phyloP scores from a whole-genome alignment of 2,797 vertebrate genomes.

The Esox masquinongy region DNA sequence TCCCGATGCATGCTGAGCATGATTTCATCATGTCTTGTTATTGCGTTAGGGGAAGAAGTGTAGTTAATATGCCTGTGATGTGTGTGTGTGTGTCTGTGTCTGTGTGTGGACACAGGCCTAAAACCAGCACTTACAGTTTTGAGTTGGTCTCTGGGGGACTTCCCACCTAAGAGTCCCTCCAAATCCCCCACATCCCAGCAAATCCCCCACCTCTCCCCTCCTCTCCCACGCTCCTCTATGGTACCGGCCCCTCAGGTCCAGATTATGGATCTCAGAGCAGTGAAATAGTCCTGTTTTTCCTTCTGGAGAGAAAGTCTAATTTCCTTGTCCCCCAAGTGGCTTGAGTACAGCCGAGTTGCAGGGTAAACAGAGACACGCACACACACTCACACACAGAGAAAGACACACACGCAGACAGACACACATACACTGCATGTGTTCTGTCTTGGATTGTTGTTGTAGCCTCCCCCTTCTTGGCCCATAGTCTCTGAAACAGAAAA shows the following conservation, averaged over 20 bases:
- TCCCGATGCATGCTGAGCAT: constrained; percentile 10
- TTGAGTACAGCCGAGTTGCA: neutral
- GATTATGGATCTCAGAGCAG: constrained; percentile 1
- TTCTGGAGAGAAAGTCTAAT: neutral
- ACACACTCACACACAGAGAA: neutral
- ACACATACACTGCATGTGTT: constrained; percentile 18
- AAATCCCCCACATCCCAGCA: neutral
- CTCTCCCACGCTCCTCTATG: neutral
- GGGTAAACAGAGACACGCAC: neutral
- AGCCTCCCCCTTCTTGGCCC: neutral
- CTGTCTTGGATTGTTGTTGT: constrained; percentile 20
- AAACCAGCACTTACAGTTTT: too few relatives aligned
- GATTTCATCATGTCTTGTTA: constrained; percentile 42
- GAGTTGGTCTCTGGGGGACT: neutral
- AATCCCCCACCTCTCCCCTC: neutral
- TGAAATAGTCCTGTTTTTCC: neutral
- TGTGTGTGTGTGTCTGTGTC: neutral
- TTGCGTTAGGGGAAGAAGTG: constrained; percentile 24
- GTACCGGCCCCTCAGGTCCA: neutral
- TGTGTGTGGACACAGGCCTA: neutral
- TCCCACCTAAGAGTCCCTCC: neutral
- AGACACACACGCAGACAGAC: neutral
- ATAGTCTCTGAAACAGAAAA: neutral
- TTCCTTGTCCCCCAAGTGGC: neutral
- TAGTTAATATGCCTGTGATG: constrained; percentile 5